Conservation (phyloP, 2,888 invertebrate species). For the Meteorus cinctellus region DNA sequence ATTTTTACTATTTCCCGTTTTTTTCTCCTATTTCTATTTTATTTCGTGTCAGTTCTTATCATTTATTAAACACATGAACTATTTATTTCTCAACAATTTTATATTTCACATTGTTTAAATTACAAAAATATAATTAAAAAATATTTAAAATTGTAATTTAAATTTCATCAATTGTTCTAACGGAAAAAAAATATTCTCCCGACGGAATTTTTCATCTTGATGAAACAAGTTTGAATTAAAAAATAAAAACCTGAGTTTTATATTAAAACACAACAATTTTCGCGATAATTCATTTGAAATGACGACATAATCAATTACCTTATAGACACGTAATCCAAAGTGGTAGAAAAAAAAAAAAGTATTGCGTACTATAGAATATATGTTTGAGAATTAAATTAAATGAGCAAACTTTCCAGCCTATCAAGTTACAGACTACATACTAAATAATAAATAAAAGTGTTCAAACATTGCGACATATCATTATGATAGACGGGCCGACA, state of each 20-base stretch:
- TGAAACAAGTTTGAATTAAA: background rate
- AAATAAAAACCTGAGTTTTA: background rate
- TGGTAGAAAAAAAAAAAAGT: background rate
- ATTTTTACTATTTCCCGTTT: background rate
- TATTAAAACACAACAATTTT: background rate
- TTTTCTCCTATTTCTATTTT: background rate
- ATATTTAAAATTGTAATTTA: too few species aligned
- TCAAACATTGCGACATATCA: background rate
- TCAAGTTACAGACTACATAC: background rate
- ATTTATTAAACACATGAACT: background rate
- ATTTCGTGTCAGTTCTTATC: conserved; percentile 27
- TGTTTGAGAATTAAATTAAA: background rate
- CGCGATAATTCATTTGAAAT: background rate
- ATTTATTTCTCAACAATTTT: too few species aligned
- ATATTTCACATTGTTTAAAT: too few species aligned
- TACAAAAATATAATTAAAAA: too few species aligned
- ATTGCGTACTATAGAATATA: background rate
- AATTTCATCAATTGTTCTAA: background rate
- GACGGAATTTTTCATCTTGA: background rate
- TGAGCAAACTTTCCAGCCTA: conserved; percentile 5
- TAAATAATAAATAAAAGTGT: background rate
- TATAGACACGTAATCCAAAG: background rate
- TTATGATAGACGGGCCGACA: too few species aligned
- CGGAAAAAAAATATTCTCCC: too few species aligned
- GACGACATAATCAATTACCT: background rate